These are phyloP conservation scores for Lamellibrachia columna DNA, from an alignment of 2,888 invertebrate species.

Conservation along the genomic window DNA sequence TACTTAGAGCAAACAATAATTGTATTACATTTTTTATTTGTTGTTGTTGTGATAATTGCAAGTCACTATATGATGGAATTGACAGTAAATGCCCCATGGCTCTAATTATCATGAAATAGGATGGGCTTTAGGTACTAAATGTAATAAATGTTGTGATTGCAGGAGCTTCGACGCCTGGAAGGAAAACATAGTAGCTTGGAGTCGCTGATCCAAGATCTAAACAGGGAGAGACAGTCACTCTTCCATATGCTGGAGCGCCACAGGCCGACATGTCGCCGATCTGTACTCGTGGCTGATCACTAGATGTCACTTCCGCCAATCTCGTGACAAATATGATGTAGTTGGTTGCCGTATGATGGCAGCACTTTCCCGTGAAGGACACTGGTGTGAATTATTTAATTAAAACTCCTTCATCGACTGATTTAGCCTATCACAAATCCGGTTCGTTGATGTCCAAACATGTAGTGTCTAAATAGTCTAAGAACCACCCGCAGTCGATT, in stretches of 20 bases:
- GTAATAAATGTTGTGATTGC: neutral
- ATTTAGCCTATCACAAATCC: too few species aligned
- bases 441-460: too few species aligned
- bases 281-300: neutral
- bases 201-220: neutral
- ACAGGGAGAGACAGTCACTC: neutral
- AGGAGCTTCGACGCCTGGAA: neutral
- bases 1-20: too few species aligned
- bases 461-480: too few species aligned
- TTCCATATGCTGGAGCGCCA: neutral
- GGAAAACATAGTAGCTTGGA: neutral
- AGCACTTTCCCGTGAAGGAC: neutral
- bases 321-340: neutral
- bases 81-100: too few species aligned
- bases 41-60: too few species aligned
- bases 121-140: neutral
- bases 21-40: too few species aligned
- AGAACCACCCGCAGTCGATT: too few species aligned
- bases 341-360: neutral
- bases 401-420: too few species aligned
- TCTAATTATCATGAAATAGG: too few species aligned
- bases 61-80: too few species aligned
- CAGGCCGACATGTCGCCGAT: neutral
- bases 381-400: too few species aligned
- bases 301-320: neutral